Evolutionary conservation across 2,888 invertebrate genomes (phyloP).

Genomic region (Tenthredo livida): DNA sequence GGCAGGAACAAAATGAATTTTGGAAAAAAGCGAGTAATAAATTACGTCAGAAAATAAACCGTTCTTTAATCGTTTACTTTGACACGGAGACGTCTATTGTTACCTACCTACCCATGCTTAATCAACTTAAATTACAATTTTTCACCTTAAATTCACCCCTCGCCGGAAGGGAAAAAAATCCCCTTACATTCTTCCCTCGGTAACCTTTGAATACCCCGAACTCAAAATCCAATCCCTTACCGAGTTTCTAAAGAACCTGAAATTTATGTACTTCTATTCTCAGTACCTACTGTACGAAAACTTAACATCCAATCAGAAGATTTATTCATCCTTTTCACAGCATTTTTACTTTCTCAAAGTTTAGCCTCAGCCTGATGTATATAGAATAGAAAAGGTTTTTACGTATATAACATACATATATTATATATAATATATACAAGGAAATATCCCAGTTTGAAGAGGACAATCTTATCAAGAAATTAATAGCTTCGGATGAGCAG

Average conservation of each 20-base stretch:
- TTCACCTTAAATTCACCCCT: slow-evolving; percentile 25
- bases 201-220: slow-evolving; percentile 44
- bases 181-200: slow-evolving; percentile 23
- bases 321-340: slow-evolving; percentile 36
- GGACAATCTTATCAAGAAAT: not conserved
- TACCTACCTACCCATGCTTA: slow-evolving; percentile 37
- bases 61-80: slow-evolving; percentile 35
- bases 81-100: slow-evolving; percentile 46
- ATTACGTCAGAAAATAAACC: slow-evolving; percentile 25
- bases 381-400: not conserved
- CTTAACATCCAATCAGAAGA: slow-evolving; percentile 43
- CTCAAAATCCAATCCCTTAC: slow-evolving; percentile 48
- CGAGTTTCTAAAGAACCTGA: slow-evolving; percentile 46
- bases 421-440: not conserved
- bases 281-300: slow-evolving; percentile 14
- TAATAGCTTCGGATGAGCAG: not conserved
- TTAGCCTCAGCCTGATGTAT: not conserved
- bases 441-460: not conserved
- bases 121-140: slow-evolving; percentile 46
- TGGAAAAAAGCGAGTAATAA: slow-evolving; percentile 9
- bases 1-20: not conserved
- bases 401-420: not conserved
- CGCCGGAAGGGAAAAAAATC: slow-evolving; percentile 39
- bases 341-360: slow-evolving; percentile 3
- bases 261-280: slow-evolving; percentile 48